Conservation (phyloP, 2,888 invertebrate genomes). For the Alcis repandata region DNA sequence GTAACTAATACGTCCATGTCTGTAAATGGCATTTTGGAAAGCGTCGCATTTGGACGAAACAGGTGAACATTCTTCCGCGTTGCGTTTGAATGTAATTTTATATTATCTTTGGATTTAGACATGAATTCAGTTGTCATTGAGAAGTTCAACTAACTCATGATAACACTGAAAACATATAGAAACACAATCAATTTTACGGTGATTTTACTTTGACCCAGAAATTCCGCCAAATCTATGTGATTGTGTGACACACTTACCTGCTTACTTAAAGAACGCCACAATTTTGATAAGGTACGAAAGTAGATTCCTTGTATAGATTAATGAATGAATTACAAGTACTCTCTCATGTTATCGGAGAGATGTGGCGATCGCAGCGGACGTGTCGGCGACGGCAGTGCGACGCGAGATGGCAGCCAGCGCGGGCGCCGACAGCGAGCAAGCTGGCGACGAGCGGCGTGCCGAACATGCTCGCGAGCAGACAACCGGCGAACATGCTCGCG, state of each 20-base stretch:
- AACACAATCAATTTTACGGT: neutral
- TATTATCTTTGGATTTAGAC: too few relatives aligned
- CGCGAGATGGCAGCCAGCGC: slow-evolving; percentile 31
- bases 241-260: neutral
- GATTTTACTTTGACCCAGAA: neutral
- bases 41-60: too few relatives aligned
- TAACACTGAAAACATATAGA: too few relatives aligned
- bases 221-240: neutral
- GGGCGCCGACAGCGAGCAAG: slow-evolving; percentile 9
- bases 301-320: neutral
- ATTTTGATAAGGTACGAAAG: neutral
- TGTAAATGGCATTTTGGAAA: too few relatives aligned
- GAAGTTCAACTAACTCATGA: too few relatives aligned
- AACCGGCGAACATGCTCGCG: slow-evolving; percentile 14
- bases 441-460: slow-evolving; percentile 4
- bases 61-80: too few relatives aligned
- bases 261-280: neutral
- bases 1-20: too few relatives aligned
- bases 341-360: slow-evolving; percentile 10
- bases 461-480: slow-evolving; percentile 16
- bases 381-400: slow-evolving; percentile 28
- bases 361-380: neutral
- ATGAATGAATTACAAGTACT: neutral
- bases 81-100: too few relatives aligned
- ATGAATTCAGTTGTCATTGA: too few relatives aligned